Evolutionary conservation across 2,888 invertebrate species (phyloP).

Genomic region (Koerneria pararmatus): DNA sequence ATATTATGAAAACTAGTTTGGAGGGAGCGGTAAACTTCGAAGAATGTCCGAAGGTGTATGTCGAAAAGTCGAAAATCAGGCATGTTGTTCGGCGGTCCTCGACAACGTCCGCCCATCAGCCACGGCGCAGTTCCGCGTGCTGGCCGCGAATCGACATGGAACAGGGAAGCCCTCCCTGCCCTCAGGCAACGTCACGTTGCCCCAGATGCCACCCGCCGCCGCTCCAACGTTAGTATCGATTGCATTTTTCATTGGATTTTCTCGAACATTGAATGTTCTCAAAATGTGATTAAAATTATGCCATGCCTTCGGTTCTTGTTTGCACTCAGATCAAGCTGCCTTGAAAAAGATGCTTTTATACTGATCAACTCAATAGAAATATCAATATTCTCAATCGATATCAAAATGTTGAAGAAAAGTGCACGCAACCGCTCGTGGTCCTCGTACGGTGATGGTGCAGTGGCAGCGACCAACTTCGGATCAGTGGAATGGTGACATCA

Average conservation of each 20-base stretch:
- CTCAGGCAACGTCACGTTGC: constrained; percentile 75
- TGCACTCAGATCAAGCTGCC: neutral
- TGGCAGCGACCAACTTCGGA: constrained; percentile 92
- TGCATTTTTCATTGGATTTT: neutral
- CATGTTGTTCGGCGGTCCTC: constrained; percentile 40
- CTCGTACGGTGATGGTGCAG: constrained; percentile 89
- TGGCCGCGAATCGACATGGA: constrained; percentile 90
- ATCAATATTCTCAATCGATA: no score
- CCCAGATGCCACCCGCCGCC: constrained; percentile 87
- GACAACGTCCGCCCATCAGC: constrained; percentile 86
- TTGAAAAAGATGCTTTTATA: no score
- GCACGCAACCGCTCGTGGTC: constrained; percentile 86
- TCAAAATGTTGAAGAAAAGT: constrained; percentile 69
- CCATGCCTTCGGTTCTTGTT: neutral
- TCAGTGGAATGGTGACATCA: constrained; percentile 87
- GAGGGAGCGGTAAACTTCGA: neutral
- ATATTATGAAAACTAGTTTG: no score
- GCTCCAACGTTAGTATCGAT: constrained; percentile 69
- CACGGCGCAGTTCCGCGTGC: constrained; percentile 92
- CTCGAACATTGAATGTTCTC: neutral
- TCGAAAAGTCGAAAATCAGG: constrained; percentile 6
- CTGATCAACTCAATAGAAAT: no score
- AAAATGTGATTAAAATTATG: neutral
- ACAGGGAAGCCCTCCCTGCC: constrained; percentile 86
- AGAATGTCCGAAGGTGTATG: neutral